Percentiles rank a stretch among this genome's conserved stretches.
Conservation (phyloP, 1,140 invertebrate genomes). For the Drosophila ficusphila region DNA sequence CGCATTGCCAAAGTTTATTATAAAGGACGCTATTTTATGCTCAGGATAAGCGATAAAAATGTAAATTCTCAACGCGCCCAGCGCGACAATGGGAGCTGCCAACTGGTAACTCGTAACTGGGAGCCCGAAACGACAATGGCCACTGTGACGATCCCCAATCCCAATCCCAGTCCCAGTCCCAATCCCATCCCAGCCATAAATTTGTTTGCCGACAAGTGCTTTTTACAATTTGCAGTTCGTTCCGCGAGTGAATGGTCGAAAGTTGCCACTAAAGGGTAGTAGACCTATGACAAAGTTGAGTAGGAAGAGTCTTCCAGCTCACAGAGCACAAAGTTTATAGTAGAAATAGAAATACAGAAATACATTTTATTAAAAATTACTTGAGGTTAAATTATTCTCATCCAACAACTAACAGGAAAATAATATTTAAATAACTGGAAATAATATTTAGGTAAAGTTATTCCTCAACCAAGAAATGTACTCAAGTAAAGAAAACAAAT, state of each 20-base stretch:
- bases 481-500: too few species aligned
- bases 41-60: constrained; percentile 97
- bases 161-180: too few species aligned
- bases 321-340: too few species aligned
- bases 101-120: constrained; percentile 18
- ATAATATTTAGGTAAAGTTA: too few species aligned
- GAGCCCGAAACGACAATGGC: constrained; percentile 36
- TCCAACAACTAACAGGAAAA: too few species aligned
- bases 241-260: constrained; percentile 42
- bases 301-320: not conserved
- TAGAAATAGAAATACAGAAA: too few species aligned
- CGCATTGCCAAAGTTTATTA: constrained; percentile 98
- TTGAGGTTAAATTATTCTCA: too few species aligned
- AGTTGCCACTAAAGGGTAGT: constrained; percentile 31
- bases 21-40: constrained; percentile 98
- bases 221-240: constrained; percentile 79
- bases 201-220: constrained; percentile 70
- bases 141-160: constrained; percentile 43
- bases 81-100: constrained; percentile 43
- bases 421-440: too few species aligned
- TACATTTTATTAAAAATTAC: too few species aligned
- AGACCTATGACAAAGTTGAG: not conserved
- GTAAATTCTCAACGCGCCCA: constrained; percentile 87
- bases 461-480: too few species aligned
- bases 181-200: constrained; percentile 60